Base-by-base conservation (phyloP, 2,113 vertebrate species). In the Menidia beryllina region DNA sequence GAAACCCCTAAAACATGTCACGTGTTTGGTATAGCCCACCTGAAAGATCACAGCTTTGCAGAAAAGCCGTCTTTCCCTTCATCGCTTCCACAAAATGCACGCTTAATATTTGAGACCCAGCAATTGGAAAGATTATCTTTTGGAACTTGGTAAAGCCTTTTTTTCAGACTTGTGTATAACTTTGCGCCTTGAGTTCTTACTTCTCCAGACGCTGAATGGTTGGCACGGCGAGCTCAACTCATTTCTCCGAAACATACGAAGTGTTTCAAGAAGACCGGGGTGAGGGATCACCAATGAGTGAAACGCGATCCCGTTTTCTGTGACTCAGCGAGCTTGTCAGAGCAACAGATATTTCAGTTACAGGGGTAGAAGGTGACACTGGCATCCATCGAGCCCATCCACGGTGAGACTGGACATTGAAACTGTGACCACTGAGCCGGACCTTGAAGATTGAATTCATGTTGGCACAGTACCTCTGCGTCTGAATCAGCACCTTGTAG, bases 301-400 rank as follows among this genome's bases (percentile, higher is more conserved):
- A 91, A 92, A 94, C 74, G 56, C 79, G 84, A 92, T 89, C 83
- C 48, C 43, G 48, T 75, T 86, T 83, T 81, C 86, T 88, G 73
- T 90, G 88, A 88, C 86, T 87, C 79, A 83, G 83, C 64, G 56
- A 79, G 76, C 62, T 64, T 60, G 54, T 59, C 81, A 66, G 86
- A 77, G 49, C 49, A 60, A 49, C 64, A 83, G 59, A 79, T 74
- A 83, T 84, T 86, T 79, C 70, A 77, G 41, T 78, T 78, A 77
- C 75, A 75, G 73, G 84, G 75, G 80, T 26, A 38, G 60, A 77
- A 62, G 71, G 80, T 81, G 77, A 86, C 86, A 83, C 62, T 75
- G 83, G 84, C 81, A 75, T 83, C 82, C 77, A 70, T 80, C 64
- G 83, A 79, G 50, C 73, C 70, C 80, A 83, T 77, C 64, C 72